These are phyloP conservation scores for Pheosia tremula DNA, from an alignment of 2,888 invertebrate genomes.

Conservation along the genomic window DNA sequence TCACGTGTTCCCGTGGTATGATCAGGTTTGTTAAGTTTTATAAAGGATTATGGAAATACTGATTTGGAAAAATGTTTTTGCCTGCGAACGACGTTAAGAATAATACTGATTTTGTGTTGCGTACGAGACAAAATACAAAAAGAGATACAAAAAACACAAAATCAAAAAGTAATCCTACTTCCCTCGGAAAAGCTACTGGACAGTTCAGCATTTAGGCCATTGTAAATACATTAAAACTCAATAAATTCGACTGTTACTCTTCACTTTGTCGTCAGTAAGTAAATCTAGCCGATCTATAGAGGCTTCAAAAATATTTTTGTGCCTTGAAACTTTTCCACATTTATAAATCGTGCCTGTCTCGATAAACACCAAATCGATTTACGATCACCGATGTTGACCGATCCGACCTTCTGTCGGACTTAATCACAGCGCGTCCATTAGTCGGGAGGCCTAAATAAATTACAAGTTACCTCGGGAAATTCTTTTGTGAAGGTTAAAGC, in stretches of 20 bases:
- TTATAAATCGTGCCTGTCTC: background rate
- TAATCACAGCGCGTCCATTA: slow-evolving; percentile 1
- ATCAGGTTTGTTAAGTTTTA: background rate
- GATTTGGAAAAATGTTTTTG: too few species aligned
- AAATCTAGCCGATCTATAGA: background rate
- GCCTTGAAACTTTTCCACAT: background rate
- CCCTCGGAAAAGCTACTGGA: too few species aligned
- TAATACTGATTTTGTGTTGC: too few species aligned
- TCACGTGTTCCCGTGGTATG: slow-evolving; percentile 4
- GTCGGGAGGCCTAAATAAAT: slow-evolving; percentile 8
- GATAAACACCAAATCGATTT: slow-evolving; percentile 3
- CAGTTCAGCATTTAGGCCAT: too few species aligned
- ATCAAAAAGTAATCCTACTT: too few species aligned
- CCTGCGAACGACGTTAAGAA: too few species aligned
- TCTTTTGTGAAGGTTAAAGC: background rate
- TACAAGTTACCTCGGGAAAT: background rate
- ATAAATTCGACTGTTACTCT: too few species aligned
- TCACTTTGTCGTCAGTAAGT: background rate
- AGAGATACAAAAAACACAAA: too few species aligned
- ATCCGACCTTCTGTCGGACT: slow-evolving; percentile 2
- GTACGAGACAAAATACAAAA: too few species aligned
- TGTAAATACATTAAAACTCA: too few species aligned
- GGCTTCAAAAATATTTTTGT: background rate
- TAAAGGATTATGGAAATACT: background rate
- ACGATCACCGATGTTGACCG: slow-evolving; percentile 7